Conservation (phyloP, 2,888 invertebrate species). For the Mythimna albipuncta region DNA sequence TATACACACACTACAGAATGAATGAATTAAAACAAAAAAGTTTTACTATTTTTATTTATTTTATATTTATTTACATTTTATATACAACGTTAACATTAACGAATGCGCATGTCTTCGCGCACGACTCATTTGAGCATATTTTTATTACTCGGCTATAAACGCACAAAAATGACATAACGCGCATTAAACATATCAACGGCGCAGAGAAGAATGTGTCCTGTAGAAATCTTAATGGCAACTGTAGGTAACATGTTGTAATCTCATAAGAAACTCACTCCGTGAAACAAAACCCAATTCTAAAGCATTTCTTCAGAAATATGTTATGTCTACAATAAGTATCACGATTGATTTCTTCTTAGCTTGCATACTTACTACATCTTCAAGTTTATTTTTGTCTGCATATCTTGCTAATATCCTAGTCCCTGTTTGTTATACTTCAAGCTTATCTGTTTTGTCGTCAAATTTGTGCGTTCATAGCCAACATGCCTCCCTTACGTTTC, state of each 20-base stretch:
- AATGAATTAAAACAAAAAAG: constrained; percentile 51
- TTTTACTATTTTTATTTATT: constrained; percentile 88
- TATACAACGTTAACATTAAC: constrained; percentile 85
- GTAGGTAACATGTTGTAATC: background rate
- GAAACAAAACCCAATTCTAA: background rate
- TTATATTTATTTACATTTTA: constrained; percentile 88
- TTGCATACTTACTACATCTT: background rate
- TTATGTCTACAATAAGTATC: background rate
- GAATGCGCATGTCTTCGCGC: constrained; percentile 77
- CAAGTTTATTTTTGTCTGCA: background rate
- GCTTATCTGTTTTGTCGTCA: constrained; percentile 16
- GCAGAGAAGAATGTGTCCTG: background rate
- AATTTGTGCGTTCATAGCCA: constrained; percentile 58
- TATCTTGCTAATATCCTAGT: background rate
- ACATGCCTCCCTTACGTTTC: constrained; percentile 72
- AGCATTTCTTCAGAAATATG: background rate
- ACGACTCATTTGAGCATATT: constrained; percentile 85
- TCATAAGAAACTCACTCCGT: background rate
- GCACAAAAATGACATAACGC: constrained; percentile 45
- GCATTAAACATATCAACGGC: background rate
- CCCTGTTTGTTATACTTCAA: background rate
- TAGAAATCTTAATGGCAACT: background rate
- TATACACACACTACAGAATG: background rate
- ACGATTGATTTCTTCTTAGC: background rate
- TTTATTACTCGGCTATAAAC: constrained; percentile 61